Conservation (phyloP, 2,888 invertebrate species). For the Hylaea fasciaria region DNA sequence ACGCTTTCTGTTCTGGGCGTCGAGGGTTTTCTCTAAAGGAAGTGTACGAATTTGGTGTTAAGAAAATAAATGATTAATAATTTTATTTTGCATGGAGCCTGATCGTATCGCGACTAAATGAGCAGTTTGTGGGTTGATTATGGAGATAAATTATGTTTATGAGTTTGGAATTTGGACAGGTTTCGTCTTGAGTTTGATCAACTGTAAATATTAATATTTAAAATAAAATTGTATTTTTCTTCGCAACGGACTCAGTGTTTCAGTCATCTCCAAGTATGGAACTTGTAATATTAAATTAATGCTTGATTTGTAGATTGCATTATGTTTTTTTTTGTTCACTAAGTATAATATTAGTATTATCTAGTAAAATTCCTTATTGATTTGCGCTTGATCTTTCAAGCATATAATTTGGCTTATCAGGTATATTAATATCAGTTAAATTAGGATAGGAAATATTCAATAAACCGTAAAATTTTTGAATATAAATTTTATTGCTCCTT, state of each 20-base stretch:
- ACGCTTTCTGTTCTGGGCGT: slow-evolving; percentile 53
- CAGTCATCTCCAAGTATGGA: too few relatives aligned
- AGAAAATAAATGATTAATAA: slow-evolving; percentile 39
- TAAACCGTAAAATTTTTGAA: slow-evolving; percentile 57
- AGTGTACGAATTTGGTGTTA: slow-evolving; percentile 32
- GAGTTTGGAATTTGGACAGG: slow-evolving; percentile 6
- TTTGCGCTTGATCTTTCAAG: too few relatives aligned
- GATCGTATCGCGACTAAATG: slow-evolving; percentile 39
- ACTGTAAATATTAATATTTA: not conserved
- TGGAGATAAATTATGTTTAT: slow-evolving; percentile 36
- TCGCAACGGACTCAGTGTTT: too few relatives aligned
- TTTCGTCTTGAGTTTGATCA: not conserved
- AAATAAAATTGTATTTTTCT: too few relatives aligned
- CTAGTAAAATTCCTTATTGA: too few relatives aligned
- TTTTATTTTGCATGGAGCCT: slow-evolving; percentile 28
- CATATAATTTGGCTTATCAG: too few relatives aligned
- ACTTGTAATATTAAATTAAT: too few relatives aligned
- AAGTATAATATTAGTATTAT: too few relatives aligned
- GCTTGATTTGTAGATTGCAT: too few relatives aligned
- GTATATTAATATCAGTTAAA: not conserved
- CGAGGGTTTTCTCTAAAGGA: slow-evolving; percentile 38
- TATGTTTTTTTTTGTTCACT: too few relatives aligned
- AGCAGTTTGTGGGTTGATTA: slow-evolving; percentile 43
- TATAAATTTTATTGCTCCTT: slow-evolving; percentile 82
- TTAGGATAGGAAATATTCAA: slow-evolving; percentile 33